Base-by-base conservation (phyloP, 2,888 invertebrate genomes). In the Hoplodrina blanda region DNA sequence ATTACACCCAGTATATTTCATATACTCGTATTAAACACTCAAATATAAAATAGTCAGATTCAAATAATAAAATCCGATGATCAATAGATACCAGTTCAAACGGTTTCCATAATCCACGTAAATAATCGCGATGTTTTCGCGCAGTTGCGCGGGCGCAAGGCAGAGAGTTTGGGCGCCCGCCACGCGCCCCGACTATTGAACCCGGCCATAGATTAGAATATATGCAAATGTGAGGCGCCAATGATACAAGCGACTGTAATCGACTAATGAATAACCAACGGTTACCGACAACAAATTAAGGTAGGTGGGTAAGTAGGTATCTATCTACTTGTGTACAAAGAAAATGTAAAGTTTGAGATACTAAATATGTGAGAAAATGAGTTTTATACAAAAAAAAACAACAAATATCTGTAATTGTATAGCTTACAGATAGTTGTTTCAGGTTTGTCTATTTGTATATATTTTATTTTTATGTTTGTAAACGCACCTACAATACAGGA, bases 171-270 rank as follows among this genome's bases (percentile, higher is more conserved):
- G 80, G 85, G 84, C 87, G 85, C 88, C 89, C 88, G 83, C 85
- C 85, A 82, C 74, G 88, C 81, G 93, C 92, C 93, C 92, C 92
- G 91, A 90, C 69, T 91, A 83, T 78, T 89, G 90, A 92, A 89
- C 92, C 81, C 78, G 59, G 33, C 70, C 92, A 92, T 80, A 91
- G 89, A 91, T 73, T 88, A 90, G 69, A 81, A 80, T 81, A 82
- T 77, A 81, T 80, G 80, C 80, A 78, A 85, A 86, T 80, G 68
- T 25, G 70, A 80, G 33, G 52, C 65, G 65, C 70, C 59, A 50
- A 50, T 80, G 44, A 80, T 52, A 44, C 41, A 19, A 62, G n/a
- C 20, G 50, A 54, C 55, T 11, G 56, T 57, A 75, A 74, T 67
- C 52, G 57, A 49, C 33, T 50, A 20, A 75, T 80, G 69, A 75